Conservation (phyloP, 2,113 vertebrate genomes). For the Orientallactaga bullata region DNA sequence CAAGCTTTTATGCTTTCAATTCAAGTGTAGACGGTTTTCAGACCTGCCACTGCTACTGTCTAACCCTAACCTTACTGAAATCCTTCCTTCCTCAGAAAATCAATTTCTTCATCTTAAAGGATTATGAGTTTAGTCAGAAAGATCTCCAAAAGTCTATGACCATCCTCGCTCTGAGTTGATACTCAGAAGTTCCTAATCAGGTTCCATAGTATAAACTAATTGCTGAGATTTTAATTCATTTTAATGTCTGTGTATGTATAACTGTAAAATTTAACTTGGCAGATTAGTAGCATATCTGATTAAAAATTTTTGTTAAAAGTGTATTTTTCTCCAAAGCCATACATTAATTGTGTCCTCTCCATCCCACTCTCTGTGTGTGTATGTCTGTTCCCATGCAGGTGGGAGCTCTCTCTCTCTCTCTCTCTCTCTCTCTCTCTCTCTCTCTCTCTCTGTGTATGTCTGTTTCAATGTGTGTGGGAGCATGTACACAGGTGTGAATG, state of each 20-base stretch:
- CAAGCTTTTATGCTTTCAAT: background rate
- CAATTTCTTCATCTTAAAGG: background rate
- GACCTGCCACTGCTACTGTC: background rate
- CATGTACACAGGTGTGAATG: too few species aligned
- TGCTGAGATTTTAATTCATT: constrained; percentile 49
- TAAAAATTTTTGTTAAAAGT: constrained; percentile 32
- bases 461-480: too few species aligned
- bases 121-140: background rate
- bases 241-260: background rate
- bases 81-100: background rate
- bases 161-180: constrained; percentile 11
- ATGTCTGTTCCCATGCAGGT: too few species aligned
- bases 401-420: too few species aligned
- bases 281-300: constrained; percentile 37
- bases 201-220: constrained; percentile 34
- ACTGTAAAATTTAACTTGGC: constrained; percentile 51
- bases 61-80: background rate
- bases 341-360: background rate
- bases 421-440: too few species aligned
- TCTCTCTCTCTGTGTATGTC: too few species aligned
- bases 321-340: background rate
- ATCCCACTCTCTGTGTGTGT: too few species aligned
- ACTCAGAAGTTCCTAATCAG: constrained; percentile 33
- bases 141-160: background rate
- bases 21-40: background rate